phyloP scores from a whole-genome alignment of 1,140 invertebrate species.

The Diprion similis region DNA sequence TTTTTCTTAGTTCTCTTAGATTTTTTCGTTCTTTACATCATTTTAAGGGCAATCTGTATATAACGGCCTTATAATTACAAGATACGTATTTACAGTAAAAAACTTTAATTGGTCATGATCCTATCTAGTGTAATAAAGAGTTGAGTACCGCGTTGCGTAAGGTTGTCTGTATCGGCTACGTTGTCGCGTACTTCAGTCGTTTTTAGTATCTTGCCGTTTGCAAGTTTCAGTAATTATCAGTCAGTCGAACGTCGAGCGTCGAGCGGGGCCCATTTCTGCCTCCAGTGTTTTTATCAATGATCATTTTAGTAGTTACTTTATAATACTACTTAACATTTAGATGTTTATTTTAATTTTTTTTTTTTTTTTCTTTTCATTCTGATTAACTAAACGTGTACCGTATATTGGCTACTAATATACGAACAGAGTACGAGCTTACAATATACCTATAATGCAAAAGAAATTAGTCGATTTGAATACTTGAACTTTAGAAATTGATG shows the following conservation, averaged over 20 bases:
- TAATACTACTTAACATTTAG: conserved; percentile 39
- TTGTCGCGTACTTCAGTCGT: conserved; percentile 53
- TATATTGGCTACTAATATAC: conserved; percentile 25
- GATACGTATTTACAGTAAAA: conserved; percentile 62
- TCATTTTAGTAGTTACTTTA: conserved; percentile 34
- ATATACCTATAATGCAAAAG: conserved; percentile 16
- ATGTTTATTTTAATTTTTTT: conserved; percentile 21
- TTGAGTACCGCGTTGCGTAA: conserved; percentile 51
- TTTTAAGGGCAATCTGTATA: conserved; percentile 51
- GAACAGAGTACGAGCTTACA: conserved; percentile 30
- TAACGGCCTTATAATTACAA: conserved; percentile 55
- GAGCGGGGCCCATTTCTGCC: conserved; percentile 42
- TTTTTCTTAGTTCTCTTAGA: background rate
- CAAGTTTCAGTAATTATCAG: conserved; percentile 44
- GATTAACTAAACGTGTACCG: conserved; percentile 30
- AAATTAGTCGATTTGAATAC: conserved; percentile 24
- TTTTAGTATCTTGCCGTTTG: conserved; percentile 44
- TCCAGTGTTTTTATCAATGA: conserved; percentile 34
- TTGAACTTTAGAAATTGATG: conserved; percentile 22
- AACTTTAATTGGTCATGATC: conserved; percentile 58
- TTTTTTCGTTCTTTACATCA: background rate
- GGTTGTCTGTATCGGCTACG: conserved; percentile 51
- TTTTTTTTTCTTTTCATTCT: conserved; percentile 29
- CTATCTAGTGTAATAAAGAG: conserved; percentile 51
- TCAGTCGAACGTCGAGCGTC: conserved; percentile 53